Evolutionary conservation across 2,113 vertebrate species (phyloP).

Genomic region (Camelus dromedarius): DNA sequence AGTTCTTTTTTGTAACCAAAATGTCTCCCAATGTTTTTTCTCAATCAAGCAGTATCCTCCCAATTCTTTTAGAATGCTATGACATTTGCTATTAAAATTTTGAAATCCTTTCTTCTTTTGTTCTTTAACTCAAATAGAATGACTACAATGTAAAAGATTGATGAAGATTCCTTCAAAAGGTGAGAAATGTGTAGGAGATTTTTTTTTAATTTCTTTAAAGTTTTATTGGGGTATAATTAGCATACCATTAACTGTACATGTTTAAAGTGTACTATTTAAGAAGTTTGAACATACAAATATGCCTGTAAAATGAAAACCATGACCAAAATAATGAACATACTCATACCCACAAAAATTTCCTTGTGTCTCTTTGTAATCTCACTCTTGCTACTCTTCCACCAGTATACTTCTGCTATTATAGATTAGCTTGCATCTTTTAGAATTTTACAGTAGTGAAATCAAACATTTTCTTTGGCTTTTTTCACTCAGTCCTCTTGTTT

Average conservation of each 20-base stretch:
- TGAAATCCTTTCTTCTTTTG: neutral
- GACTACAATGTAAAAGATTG: neutral
- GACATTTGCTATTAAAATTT: neutral
- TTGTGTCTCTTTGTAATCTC: neutral
- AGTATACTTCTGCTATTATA: neutral
- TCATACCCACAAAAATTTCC: neutral
- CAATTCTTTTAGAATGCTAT: neutral
- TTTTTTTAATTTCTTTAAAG: neutral
- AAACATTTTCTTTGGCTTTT: neutral
- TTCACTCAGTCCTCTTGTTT: neutral
- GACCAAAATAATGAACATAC: conserved; percentile 2
- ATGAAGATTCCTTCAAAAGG: neutral
- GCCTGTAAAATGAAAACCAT: neutral
- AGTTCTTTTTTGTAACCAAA: neutral
- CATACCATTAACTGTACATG: neutral
- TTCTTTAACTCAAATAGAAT: neutral
- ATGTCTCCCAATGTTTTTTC: neutral
- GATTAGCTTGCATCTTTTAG: neutral
- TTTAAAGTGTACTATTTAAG: neutral
- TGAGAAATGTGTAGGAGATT: neutral
- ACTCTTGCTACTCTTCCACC: neutral
- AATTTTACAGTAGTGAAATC: neutral
- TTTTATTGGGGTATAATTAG: neutral
- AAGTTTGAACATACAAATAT: neutral
- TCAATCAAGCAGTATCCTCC: neutral